Evolutionary conservation across 2,888 invertebrate species (phyloP).

Genomic region (Eulithis testata): DNA sequence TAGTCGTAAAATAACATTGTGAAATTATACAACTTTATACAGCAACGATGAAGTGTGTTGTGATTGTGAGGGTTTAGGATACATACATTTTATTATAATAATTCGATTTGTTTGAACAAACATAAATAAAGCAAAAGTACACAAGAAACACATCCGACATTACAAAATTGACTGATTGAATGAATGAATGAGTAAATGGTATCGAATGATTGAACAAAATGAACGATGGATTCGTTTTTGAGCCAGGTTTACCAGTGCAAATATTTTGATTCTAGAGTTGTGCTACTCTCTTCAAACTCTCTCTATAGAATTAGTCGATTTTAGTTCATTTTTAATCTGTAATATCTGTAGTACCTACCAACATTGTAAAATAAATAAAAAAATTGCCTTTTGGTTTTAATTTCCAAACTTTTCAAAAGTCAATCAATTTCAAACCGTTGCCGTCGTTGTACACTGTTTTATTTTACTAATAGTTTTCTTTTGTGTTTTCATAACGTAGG

Average conservation of each 20-base stretch:
- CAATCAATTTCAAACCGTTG: conserved; percentile 20
- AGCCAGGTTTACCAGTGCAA: not conserved
- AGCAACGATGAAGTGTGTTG: conserved; percentile 21
- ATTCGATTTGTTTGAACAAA: conserved; percentile 60
- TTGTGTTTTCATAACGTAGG: conserved; percentile 3
- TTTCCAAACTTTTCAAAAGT: not conserved
- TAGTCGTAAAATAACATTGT: conserved; percentile 56
- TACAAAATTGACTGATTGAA: conserved; percentile 60
- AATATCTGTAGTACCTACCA: conserved; percentile 19
- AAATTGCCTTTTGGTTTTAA: too few relatives aligned
- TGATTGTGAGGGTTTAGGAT: conserved; percentile 1
- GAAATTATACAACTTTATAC: conserved; percentile 35
- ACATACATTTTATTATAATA: conserved; percentile 11
- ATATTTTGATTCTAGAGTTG: not conserved
- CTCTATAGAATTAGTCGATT: not conserved
- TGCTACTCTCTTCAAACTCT: not conserved
- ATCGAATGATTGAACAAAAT: conserved; percentile 1
- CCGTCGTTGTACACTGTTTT: not conserved
- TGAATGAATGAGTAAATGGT: conserved; percentile 19
- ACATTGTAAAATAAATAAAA: conserved; percentile 19
- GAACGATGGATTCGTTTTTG: not conserved
- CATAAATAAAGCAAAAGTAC: conserved; percentile 61
- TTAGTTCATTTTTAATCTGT: not conserved
- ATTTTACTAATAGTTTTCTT: not conserved
- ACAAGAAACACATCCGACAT: conserved; percentile 68